A percentile compares a stretch with the other conserved stretches of the same genome.
phyloP scores from a whole-genome alignment of 2,113 vertebrate genomes.

The Bubo bubo region DNA sequence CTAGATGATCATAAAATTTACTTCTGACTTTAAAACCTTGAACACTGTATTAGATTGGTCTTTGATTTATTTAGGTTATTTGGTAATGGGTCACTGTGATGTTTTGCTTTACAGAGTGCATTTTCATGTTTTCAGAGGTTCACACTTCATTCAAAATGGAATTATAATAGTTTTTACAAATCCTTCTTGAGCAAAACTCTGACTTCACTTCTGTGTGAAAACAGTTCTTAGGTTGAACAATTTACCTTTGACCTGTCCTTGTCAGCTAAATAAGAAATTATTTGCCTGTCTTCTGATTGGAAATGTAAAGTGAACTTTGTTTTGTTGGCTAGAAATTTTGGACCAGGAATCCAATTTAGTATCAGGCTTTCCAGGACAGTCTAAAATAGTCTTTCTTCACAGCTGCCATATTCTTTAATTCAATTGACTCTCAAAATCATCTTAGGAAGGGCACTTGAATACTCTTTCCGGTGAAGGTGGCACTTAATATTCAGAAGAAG shows the following conservation, averaged over 20 bases:
- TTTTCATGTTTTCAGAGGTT: not conserved
- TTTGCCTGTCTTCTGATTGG: not conserved
- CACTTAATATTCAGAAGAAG: not conserved
- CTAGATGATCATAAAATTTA: not conserved
- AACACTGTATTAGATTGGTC: not conserved
- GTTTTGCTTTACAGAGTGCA: not conserved
- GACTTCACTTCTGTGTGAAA: not conserved
- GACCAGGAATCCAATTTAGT: not conserved
- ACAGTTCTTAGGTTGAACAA: not conserved
- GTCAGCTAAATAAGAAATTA: not conserved
- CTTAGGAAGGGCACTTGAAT: not conserved
- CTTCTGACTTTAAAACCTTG: not conserved
- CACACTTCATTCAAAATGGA: not conserved
- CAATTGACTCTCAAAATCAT: not conserved
- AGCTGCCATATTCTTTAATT: not conserved
- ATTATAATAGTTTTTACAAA: not conserved
- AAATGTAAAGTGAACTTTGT: not conserved
- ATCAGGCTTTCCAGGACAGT: not conserved
- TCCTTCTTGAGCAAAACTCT: not conserved
- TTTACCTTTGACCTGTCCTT: not conserved
- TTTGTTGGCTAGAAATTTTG: not conserved
- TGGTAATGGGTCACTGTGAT: not conserved
- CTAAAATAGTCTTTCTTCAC: not conserved
- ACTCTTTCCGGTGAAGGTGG: not conserved
- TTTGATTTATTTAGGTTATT: not conserved